phyloP scores from a whole-genome alignment of 2,113 vertebrate species.

The Phyllopteryx taeniolatus region DNA sequence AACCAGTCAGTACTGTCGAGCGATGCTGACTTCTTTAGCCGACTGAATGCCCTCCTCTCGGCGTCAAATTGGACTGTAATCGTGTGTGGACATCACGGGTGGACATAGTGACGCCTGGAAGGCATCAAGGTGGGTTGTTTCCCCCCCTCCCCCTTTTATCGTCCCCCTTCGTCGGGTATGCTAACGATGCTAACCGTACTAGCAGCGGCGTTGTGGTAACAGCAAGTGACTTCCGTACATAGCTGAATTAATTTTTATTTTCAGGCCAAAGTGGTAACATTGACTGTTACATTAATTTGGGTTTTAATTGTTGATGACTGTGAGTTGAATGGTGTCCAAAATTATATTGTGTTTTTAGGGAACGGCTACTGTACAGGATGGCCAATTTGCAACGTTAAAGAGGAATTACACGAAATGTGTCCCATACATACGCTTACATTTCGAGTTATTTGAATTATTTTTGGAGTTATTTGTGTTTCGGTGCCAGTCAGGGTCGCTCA shows the following conservation, averaged over 20 bases:
- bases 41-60: constrained; percentile 14
- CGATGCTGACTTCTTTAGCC: constrained; percentile 10
- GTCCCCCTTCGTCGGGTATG: constrained; percentile 23
- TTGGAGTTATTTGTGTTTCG: neutral
- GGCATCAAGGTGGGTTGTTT: constrained; percentile 49
- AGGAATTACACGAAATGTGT: neutral
- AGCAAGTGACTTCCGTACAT: neutral
- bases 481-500: neutral
- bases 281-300: neutral
- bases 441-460: neutral
- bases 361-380: neutral
- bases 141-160: constrained; percentile 28
- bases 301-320: neutral
- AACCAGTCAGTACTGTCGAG: constrained; percentile 7
- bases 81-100: constrained; percentile 13
- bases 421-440: neutral
- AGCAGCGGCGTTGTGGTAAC: neutral
- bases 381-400: neutral
- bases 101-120: constrained; percentile 9
- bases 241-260: neutral
- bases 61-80: neutral
- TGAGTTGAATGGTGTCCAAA: neutral
- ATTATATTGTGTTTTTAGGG: neutral
- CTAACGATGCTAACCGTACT: constrained; percentile 47
- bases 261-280: neutral